Percentiles rank a stretch among this genome's conserved stretches.
Conservation (phyloP, 2,113 vertebrate genomes). For the Dromaius novaehollandiae region DNA sequence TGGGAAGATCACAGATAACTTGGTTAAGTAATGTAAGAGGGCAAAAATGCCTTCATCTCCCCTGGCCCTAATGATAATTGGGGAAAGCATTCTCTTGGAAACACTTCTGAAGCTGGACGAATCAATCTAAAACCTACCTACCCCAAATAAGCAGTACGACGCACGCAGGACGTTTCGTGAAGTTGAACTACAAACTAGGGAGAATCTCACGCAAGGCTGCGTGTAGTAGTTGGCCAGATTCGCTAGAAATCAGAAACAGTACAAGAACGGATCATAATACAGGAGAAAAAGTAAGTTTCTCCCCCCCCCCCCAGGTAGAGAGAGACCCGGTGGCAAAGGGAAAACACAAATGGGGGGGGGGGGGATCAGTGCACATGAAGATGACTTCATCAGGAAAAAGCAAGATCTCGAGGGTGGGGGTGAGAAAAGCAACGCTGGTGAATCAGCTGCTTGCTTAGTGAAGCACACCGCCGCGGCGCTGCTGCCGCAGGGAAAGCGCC, state of each 20-base stretch:
- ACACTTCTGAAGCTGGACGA: background rate
- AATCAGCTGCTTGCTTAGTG: background rate
- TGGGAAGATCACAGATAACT: background rate
- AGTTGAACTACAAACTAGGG: too few species aligned
- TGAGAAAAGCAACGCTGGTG: background rate
- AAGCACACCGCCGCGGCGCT: background rate
- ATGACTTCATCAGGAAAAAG: rapidly evolving
- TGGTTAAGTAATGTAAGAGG: background rate
- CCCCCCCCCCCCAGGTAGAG: background rate
- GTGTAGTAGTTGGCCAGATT: background rate
- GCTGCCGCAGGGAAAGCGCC: too few species aligned
- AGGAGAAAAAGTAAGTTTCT: background rate
- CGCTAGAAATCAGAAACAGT: background rate
- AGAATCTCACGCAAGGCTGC: background rate
- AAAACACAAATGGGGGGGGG: background rate
- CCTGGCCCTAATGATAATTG: too few species aligned
- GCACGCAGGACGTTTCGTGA: background rate
- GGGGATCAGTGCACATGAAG: rapidly evolving
- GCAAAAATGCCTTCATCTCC: background rate
- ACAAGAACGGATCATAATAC: rapidly evolving
- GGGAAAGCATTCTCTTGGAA: background rate
- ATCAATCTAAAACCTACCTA: background rate
- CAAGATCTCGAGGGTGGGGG: rapidly evolving
- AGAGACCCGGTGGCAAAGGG: too few species aligned
- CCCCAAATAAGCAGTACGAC: background rate